Percentiles rank a stretch among this genome's conserved stretches.
These are phyloP conservation scores for Cerastoderma edule DNA, from an alignment of 2,888 invertebrate genomes.

Conservation along the genomic window DNA sequence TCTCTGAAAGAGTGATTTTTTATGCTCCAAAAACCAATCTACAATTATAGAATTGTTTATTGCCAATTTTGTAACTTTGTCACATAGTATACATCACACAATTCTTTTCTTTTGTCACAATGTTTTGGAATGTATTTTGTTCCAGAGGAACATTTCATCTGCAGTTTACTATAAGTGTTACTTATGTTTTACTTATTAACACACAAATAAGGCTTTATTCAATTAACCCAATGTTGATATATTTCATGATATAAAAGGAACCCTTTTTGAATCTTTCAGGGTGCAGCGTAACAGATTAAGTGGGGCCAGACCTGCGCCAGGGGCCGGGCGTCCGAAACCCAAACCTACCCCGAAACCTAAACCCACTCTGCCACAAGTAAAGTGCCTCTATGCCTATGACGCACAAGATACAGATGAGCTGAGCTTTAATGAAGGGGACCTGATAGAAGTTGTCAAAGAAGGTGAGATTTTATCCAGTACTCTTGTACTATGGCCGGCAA, in stretches of 20 bases:
- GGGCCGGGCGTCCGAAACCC: constrained; percentile 82
- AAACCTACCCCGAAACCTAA: constrained; percentile 76
- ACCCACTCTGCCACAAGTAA: constrained; percentile 81
- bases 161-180: no score
- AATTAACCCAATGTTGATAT: no score
- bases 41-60: no score
- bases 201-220: not conserved
- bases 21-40: no score
- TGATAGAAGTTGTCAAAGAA: constrained; percentile 86
- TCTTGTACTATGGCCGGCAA: no score
- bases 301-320: constrained; percentile 72
- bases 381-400: constrained; percentile 87
- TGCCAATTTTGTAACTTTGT: no score
- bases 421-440: constrained; percentile 86
- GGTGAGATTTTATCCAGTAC: constrained; percentile 59
- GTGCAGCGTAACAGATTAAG: constrained; percentile 63
- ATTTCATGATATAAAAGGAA: not conserved
- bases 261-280: constrained; percentile 41
- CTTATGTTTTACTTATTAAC: not conserved
- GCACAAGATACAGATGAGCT: constrained; percentile 89
- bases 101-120: not conserved
- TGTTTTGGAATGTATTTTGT: no score
- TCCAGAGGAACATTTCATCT: no score
- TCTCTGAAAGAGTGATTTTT: no score
- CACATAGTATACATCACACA: no score